Evolutionary conservation across 2,113 vertebrate species (phyloP).

Genomic region (Chunga burmeisteri): DNA sequence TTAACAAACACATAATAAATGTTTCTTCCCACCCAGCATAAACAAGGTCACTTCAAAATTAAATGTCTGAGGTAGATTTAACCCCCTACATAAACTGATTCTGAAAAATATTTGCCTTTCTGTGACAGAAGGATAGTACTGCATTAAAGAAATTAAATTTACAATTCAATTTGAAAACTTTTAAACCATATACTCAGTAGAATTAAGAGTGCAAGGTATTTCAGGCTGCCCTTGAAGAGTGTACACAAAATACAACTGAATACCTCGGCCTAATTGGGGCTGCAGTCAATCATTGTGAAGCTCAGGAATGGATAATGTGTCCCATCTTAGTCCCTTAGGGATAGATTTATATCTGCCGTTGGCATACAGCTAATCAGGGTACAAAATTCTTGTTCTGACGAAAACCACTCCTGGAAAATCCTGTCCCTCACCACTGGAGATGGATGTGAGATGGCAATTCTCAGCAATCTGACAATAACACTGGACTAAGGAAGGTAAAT

Average conservation of each 20-base stretch:
- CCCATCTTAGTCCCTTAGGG: background rate
- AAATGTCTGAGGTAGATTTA: conserved; percentile 23
- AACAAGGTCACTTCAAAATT: conserved; percentile 45
- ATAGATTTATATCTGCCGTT: background rate
- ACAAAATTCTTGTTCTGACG: background rate
- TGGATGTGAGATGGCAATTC: background rate
- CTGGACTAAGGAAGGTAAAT: background rate
- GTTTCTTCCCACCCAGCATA: background rate
- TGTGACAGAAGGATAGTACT: background rate
- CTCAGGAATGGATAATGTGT: background rate
- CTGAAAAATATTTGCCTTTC: conserved; percentile 30
- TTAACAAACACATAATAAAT: conserved; percentile 20
- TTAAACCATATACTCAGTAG: background rate
- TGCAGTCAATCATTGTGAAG: conserved; percentile 11
- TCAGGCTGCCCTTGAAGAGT: conserved; percentile 9
- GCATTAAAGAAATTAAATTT: conserved; percentile 53
- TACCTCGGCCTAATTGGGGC: background rate
- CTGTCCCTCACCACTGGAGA: background rate
- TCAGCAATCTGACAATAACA: background rate
- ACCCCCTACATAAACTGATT: background rate
- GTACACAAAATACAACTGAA: background rate
- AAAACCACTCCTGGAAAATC: background rate
- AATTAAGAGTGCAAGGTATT: conserved; percentile 9
- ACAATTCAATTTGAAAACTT: conserved; percentile 7
- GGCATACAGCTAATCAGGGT: background rate